phyloP scores from a whole-genome alignment of 2,888 invertebrate species.

The Drosophila lutescens region DNA sequence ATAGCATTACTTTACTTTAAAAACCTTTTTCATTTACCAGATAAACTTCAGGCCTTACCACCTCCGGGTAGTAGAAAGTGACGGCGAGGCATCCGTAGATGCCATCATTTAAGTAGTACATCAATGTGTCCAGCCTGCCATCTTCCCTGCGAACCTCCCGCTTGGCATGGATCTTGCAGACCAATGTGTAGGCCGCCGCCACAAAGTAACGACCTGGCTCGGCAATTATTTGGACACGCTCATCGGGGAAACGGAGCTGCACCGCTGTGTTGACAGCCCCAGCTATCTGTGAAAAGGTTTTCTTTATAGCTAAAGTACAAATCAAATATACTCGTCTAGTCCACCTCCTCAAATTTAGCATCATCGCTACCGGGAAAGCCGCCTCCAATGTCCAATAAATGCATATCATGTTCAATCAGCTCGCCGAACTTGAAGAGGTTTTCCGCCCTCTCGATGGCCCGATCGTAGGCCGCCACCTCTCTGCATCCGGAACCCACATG shows the following conservation, averaged over 20 bases:
- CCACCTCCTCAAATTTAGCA: conserved; percentile 60
- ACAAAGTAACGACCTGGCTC: conserved; percentile 99
- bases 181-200: conserved; percentile 96
- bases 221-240: conserved; percentile 92
- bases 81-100: conserved; percentile 99
- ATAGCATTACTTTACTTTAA: neutral
- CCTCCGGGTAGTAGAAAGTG: conserved; percentile 96
- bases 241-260: conserved; percentile 92
- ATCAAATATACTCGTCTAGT: too few relatives aligned
- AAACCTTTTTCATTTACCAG: conserved; percentile 58
- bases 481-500: conserved; percentile 97
- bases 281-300: conserved; percentile 85
- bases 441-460: conserved; percentile 90
- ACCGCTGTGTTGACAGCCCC: conserved; percentile 91
- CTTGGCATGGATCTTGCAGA: conserved; percentile 94
- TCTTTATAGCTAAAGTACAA: too few relatives aligned
- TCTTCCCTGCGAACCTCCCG: conserved; percentile 83
- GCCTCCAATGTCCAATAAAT: conserved; percentile 94
- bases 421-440: conserved; percentile 90
- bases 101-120: conserved; percentile 99
- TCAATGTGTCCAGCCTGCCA: conserved; percentile 85
- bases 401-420: conserved; percentile 90
- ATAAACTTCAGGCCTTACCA: conserved; percentile 88
- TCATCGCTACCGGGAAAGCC: conserved; percentile 93
- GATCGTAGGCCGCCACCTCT: conserved; percentile 92